These are phyloP conservation scores for Lepus oiostolus DNA, from an alignment of 2,797 vertebrate genomes.

Conservation along the genomic window DNA sequence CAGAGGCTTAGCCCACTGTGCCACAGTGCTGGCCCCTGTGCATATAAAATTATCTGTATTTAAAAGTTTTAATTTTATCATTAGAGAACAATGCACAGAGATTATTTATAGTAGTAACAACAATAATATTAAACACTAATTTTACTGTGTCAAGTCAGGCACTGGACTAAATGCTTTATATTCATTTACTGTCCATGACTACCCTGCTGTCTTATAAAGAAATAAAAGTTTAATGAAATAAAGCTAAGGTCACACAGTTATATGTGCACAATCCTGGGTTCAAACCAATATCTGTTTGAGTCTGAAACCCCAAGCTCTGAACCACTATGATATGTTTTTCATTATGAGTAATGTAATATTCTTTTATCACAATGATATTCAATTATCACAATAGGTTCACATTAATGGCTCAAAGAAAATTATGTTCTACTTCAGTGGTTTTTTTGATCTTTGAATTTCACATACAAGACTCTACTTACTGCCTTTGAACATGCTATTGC, in stretches of 20 bases:
- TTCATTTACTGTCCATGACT: neutral
- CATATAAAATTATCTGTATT: neutral
- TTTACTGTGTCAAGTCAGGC: neutral
- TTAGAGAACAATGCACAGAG: neutral
- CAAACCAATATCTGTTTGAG: neutral
- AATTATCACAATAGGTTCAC: neutral
- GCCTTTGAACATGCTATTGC: slow-evolving; percentile 37
- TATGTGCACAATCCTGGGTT: neutral
- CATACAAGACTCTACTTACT: slow-evolving; percentile 6
- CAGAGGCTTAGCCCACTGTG: too few species aligned
- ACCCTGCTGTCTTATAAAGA: neutral
- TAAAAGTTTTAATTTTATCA: neutral
- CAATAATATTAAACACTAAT: neutral
- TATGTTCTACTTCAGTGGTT: neutral
- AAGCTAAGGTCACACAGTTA: neutral
- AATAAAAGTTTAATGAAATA: slow-evolving; percentile 1
- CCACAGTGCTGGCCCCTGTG: neutral
- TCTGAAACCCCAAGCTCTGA: neutral
- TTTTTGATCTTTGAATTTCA: slow-evolving; percentile 50
- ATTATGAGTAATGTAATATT: neutral
- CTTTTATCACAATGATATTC: neutral
- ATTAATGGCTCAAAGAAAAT: slow-evolving; percentile 1
- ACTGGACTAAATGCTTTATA: neutral
- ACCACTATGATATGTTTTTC: neutral
- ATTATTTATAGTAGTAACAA: neutral